phyloP scores from a whole-genome alignment of 2,113 vertebrate species.

The Platichthys stellatus region DNA sequence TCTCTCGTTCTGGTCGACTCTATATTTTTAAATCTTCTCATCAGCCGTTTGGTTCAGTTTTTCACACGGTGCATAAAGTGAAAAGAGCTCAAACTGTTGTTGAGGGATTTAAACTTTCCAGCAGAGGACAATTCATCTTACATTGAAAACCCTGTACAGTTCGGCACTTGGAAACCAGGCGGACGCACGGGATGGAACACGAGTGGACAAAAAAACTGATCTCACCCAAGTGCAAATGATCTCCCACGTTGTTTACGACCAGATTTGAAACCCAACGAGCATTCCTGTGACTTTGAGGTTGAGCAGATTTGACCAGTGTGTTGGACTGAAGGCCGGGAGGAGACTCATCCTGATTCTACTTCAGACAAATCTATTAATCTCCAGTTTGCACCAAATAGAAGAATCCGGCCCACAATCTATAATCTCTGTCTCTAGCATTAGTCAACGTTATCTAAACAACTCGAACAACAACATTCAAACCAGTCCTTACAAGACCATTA shows the following conservation, averaged over 20 bases:
- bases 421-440: slow-evolving; percentile 13
- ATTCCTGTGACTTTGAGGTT: no score
- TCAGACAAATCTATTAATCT: not conserved
- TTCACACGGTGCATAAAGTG: no score
- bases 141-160: slow-evolving; percentile 17
- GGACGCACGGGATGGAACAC: no score
- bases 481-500: not conserved
- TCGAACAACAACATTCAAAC: slow-evolving; percentile 15
- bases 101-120: not conserved
- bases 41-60: no score
- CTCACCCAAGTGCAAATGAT: not conserved
- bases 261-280: not conserved
- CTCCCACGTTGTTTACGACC: not conserved
- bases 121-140: not conserved
- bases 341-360: no score
- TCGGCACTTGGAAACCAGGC: slow-evolving; percentile 29
- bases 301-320: no score
- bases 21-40: not conserved
- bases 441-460: not conserved
- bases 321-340: no score
- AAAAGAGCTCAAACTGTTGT: not conserved
- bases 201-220: no score
- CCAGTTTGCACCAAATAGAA: not conserved
- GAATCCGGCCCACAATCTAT: not conserved
- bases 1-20: not conserved